A percentile compares a stretch with the other conserved stretches of the same genome.
phyloP scores from a whole-genome alignment of 2,888 invertebrate species.

The Dryomyza anilis region DNA sequence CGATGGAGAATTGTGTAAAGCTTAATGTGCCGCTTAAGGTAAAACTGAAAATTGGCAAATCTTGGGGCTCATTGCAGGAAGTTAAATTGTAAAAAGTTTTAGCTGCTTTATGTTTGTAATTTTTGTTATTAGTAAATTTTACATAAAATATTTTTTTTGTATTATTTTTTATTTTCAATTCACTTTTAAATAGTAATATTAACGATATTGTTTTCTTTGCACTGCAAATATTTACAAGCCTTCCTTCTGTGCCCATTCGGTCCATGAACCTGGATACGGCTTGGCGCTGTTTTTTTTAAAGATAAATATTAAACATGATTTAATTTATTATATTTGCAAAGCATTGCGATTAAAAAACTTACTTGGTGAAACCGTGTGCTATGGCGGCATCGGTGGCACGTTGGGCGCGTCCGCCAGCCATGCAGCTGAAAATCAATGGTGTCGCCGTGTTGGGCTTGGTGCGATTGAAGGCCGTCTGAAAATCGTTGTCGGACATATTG shows the following conservation, averaged over 20 bases:
- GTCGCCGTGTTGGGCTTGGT: constrained; percentile 67
- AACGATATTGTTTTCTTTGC: not conserved
- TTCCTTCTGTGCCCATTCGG: constrained; percentile 57
- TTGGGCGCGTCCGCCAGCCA: constrained; percentile 71
- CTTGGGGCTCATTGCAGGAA: constrained; percentile 72
- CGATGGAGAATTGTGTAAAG: constrained; percentile 79
- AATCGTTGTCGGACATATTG: constrained; percentile 48
- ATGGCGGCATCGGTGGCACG: constrained; percentile 66
- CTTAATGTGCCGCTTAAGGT: constrained; percentile 85
- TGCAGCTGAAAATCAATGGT: constrained; percentile 73
- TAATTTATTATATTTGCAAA: not conserved
- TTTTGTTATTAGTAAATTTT: constrained; percentile 25
- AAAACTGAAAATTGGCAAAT: constrained; percentile 79
- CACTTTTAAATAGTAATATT: not conserved
- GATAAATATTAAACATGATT: too few relatives aligned
- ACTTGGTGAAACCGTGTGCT: constrained; percentile 55
- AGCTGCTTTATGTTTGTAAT: not conserved
- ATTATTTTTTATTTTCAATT: not conserved
- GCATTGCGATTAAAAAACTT: constrained; percentile 25
- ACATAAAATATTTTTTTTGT: constrained; percentile 3
- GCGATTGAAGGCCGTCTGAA: constrained; percentile 60
- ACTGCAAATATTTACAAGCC: constrained; percentile 36
- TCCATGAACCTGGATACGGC: constrained; percentile 59
- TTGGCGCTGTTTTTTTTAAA: constrained; percentile 46
- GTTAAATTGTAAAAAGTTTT: constrained; percentile 43